These are phyloP conservation scores for Hydropotes inermis DNA, from an alignment of 2,113 vertebrate species.

Conservation along the genomic window DNA sequence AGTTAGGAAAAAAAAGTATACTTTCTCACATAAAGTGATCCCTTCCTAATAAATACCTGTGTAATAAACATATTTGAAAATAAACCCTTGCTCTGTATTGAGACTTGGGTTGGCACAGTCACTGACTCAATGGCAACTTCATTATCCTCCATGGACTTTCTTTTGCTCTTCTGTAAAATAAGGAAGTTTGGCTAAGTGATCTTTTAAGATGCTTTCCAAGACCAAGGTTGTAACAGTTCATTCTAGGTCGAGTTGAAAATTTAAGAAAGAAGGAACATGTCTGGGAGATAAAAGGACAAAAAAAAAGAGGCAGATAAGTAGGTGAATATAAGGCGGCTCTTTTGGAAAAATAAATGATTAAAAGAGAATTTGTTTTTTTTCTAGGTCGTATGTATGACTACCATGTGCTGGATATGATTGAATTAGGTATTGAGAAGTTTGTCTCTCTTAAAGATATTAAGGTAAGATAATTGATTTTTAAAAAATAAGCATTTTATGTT, in stretches of 20 bases:
- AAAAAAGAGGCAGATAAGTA: background rate
- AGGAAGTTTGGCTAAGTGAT: background rate
- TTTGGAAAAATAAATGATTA: background rate
- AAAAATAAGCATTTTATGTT: background rate
- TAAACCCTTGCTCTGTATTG: background rate
- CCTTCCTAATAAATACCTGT: background rate
- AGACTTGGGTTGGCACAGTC: background rate
- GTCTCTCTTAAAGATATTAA: slow-evolving; percentile 91
- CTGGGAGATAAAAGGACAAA: background rate
- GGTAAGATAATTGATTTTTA: slow-evolving; percentile 80
- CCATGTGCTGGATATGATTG: slow-evolving; percentile 96
- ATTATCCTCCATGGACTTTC: background rate
- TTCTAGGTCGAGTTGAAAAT: background rate
- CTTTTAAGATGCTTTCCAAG: background rate
- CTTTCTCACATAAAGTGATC: background rate
- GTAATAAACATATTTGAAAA: background rate
- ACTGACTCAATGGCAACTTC: background rate
- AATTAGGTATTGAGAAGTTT: slow-evolving; percentile 94
- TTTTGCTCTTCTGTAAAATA: background rate
- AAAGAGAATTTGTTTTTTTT: slow-evolving; percentile 38
- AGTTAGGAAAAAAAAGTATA: background rate
- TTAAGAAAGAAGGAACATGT: background rate
- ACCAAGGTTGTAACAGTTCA: background rate
- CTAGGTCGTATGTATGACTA: slow-evolving; percentile 97
- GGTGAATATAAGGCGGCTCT: background rate